Evolutionary conservation across 2,888 invertebrate genomes (phyloP).

Genomic region (Lucinisca nassula): DNA sequence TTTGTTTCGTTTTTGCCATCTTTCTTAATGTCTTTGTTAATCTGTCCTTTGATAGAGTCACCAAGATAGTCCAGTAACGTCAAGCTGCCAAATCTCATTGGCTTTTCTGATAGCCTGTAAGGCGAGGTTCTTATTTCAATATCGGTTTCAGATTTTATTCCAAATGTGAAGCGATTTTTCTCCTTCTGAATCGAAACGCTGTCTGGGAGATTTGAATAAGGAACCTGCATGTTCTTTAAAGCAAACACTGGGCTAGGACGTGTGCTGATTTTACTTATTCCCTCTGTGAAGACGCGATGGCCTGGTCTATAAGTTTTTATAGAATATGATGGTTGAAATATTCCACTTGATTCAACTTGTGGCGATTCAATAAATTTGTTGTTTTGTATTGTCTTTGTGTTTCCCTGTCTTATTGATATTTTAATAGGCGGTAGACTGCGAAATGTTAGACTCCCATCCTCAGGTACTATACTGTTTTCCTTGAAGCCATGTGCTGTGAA

Average conservation of each 20-base stretch:
- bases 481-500: conserved; percentile 37
- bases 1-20: not conserved
- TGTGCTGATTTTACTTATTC: conserved; percentile 76
- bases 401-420: conserved; percentile 50
- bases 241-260: conserved; percentile 68
- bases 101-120: conserved; percentile 55
- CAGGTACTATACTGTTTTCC: conserved; percentile 69
- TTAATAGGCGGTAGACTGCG: conserved; percentile 71
- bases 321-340: conserved; percentile 54
- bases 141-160: conserved; percentile 49
- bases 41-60: not conserved
- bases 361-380: conserved; percentile 60
- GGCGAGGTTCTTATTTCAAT: conserved; percentile 36
- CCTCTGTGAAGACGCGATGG: conserved; percentile 75
- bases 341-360: conserved; percentile 39
- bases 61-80: not conserved
- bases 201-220: conserved; percentile 76
- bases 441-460: conserved; percentile 64
- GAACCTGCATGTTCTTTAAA: conserved; percentile 68
- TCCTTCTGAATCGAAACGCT: conserved; percentile 73
- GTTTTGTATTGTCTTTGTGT: not conserved
- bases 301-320: conserved; percentile 58
- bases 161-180: conserved; percentile 73
- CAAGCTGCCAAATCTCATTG: not conserved
- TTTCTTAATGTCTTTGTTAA: not conserved